Base-by-base conservation (phyloP, 2,888 invertebrate genomes). In the Timema cristinae region DNA sequence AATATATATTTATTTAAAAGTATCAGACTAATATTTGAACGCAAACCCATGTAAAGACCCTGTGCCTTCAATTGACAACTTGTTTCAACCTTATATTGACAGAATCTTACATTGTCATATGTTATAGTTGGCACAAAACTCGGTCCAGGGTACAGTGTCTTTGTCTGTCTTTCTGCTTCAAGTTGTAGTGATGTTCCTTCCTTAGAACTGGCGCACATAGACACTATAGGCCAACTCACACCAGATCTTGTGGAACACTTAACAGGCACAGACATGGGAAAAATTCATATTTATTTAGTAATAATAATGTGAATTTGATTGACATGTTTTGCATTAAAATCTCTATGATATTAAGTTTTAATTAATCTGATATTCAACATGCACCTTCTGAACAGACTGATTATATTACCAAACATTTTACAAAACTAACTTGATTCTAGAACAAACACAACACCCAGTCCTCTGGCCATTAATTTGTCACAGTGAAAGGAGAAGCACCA, bases 121-220 rank as follows among this genome's bases (percentile, higher is more conserved):
- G 32, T 32, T 59, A 59, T 59, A 16, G 59, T 59, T 8, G 59
- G 59, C 59, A 59, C 59, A 59, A 59, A 59, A 16, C 13, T 32
- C 2, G 59, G 59, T 59, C 59, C 59, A 9, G 15, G 59, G 9
- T 15, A 6, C 9, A 59, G 4, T 11, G 59, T 11, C 9, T 11
- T 59, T 9, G 59, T 59, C 9, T 59, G 16, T 8, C 15, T 15
- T 59, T 59, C 59, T 16, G 59, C 59, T n/a, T 59, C 16, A 15
- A 7, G 59, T n/a, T 59, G 59, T 59, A 59, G 59, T 32, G 15
- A 32, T 8, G 59, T 32, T 8, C 59, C 59, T n/a, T 16, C 16
- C 10, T 7, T 32, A 59, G 16, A 7, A 15, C 32, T 15, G 13
- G 59, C 32, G 15, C 59, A 59, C 16, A 16, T 32, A 16, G 59